Conservation (phyloP, 2,888 invertebrate genomes). For the Mesorhabditis sp. region DNA sequence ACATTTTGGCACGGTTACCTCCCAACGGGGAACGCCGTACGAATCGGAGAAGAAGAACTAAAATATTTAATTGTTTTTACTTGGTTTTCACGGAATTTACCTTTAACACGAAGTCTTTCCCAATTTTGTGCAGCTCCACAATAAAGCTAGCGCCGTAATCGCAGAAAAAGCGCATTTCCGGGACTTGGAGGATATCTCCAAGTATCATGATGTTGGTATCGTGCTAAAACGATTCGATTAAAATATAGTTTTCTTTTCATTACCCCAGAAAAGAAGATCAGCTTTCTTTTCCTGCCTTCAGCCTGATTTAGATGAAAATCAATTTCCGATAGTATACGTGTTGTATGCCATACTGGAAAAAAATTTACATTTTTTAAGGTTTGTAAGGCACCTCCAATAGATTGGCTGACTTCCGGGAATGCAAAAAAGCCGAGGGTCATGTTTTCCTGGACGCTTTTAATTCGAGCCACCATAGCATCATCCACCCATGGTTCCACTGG, state of each 20-base stretch:
- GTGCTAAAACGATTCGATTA: not conserved
- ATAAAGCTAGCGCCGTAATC: not conserved
- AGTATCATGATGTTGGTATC: not conserved
- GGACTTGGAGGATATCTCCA: not conserved
- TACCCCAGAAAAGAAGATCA: slow-evolving; percentile 2
- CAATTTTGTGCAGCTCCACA: not conserved
- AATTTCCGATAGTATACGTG: not conserved
- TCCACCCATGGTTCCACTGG: not conserved
- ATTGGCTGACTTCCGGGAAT: not conserved
- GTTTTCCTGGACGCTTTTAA: not conserved
- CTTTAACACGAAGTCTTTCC: not conserved
- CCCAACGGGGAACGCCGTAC: not conserved
- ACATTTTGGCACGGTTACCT: not conserved
- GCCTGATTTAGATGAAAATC: not conserved
- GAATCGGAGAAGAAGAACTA: not conserved
- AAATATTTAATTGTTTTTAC: no score
- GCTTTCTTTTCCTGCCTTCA: not conserved
- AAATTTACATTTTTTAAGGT: not conserved
- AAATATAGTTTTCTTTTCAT: not conserved
- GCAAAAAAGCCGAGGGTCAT: not conserved
- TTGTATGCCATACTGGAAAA: not conserved
- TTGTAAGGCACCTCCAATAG: not conserved
- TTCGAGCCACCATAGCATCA: not conserved
- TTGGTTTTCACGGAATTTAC: no score
- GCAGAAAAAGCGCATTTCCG: not conserved